Base-by-base conservation (phyloP, 1,140 invertebrate genomes). In the Diachasmimorpha longicaudata region DNA sequence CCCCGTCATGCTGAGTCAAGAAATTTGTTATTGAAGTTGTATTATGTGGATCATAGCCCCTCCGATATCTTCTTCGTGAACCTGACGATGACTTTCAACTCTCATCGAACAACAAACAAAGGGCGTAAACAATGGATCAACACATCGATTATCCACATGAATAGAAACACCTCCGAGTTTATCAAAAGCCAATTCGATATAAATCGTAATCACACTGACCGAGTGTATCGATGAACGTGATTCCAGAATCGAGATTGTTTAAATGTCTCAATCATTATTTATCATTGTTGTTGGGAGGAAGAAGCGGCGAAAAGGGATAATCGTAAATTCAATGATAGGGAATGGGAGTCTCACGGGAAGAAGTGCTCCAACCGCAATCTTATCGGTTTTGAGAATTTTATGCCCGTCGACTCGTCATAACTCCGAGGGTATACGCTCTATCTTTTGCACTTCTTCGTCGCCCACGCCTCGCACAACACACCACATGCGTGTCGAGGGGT, bases 201-300 rank as follows among this genome's bases (percentile, higher is more conserved):
- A 19, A 52, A 52, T 52, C 48, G 48, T 52, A 52, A 52, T 52
- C 14, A 52, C n/a, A 6, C 14, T 52, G 48, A 52, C 19, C 14
- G 48, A 16, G 48, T 6, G 16, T 42, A 42, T 42, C 48, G 16
- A 52, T 52, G 48, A n/a, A 14, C 9, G 48, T 16, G n/a, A n/a
- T 19, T 52, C 48, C 14, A 52, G 14, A 16, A 52, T 52, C 48
- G 16, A 52, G 16, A 52, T 52, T 25, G 8, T 23, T 19, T 63
- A 42, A 63, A 63, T 63, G 58, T 63, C 58, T 63, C 58, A 63
- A 63, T 63, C 58, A 63, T 63, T 25, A 63, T 63, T 63, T 63
- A 63, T 63, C 58, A 63, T 31, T 63, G 8, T 19, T 21, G 48
- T 55, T 14, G 5, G 0, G 14, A 55, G 23, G 23, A 23, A 63